Evolutionary conservation across 2,797 vertebrate species (phyloP).

Genomic region (Sebastes kiyomatsui): DNA sequence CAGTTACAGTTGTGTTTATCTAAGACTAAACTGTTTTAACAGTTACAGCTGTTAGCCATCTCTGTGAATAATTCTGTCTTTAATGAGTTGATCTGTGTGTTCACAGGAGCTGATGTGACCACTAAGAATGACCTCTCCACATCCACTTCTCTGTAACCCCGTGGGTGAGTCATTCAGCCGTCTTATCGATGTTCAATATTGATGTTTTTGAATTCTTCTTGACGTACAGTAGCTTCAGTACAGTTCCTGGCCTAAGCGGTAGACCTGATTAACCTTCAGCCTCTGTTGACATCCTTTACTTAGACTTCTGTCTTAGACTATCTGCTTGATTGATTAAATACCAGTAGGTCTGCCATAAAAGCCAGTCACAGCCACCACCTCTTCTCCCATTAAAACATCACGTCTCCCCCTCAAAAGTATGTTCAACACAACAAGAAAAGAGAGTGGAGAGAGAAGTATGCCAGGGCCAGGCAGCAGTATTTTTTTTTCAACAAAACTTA

Average conservation of each 20-base stretch:
- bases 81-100: background rate
- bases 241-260: background rate
- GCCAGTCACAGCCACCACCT: background rate
- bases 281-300: background rate
- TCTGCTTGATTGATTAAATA: background rate
- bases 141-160: background rate
- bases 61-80: background rate
- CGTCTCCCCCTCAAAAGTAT: background rate
- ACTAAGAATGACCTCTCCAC: slow-evolving; percentile 8
- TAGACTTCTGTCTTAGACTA: too few species aligned
- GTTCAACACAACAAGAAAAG: background rate
- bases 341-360: background rate
- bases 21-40: background rate
- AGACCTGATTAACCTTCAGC: background rate
- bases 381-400: background rate
- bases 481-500: background rate
- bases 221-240: background rate
- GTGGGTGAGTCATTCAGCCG: slow-evolving; percentile 34
- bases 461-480: background rate
- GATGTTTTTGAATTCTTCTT: background rate
- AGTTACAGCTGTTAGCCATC: background rate
- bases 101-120: slow-evolving; percentile 11
- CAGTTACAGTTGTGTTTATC: background rate
- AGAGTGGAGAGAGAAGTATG: background rate
- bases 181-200: background rate